Conservation (phyloP, 2,113 vertebrate genomes). For the Australoheros scitulus region DNA sequence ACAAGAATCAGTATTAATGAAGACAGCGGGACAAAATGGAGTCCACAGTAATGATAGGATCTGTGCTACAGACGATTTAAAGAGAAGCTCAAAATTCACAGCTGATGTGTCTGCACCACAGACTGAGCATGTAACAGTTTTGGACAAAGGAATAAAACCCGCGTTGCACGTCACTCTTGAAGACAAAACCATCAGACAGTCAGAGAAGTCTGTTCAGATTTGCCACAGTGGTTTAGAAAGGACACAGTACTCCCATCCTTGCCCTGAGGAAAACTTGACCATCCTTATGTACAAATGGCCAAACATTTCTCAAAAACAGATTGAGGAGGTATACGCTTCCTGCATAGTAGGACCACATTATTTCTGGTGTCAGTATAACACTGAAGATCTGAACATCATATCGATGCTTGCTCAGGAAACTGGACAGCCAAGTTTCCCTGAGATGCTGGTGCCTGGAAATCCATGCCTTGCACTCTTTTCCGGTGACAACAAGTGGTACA, state of each 20-base stretch:
- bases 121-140: background rate
- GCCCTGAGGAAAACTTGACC: conserved; percentile 4
- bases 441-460: conserved; percentile 69
- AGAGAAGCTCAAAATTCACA: background rate
- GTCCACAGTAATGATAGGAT: background rate
- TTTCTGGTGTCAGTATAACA: conserved; percentile 86
- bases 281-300: conserved; percentile 59
- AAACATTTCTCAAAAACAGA: conserved; percentile 72
- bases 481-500: conserved; percentile 81
- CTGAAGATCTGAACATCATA: conserved; percentile 70
- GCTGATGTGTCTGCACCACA: background rate
- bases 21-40: conserved; percentile 5
- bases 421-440: conserved; percentile 45
- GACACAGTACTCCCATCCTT: background rate
- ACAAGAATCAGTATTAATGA: background rate
- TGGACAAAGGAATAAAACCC: background rate
- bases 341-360: conserved; percentile 80
- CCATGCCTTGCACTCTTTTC: conserved; percentile 83
- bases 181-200: conserved; percentile 58
- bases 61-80: background rate
- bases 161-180: conserved; percentile 77
- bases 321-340: conserved; percentile 74
- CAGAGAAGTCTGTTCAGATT: conserved; percentile 63
- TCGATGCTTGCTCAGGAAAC: conserved; percentile 74
- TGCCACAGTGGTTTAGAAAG: conserved; percentile 2